These are phyloP conservation scores for Pangasius macronema DNA, from an alignment of 2,797 vertebrate genomes.

Conservation along the genomic window DNA sequence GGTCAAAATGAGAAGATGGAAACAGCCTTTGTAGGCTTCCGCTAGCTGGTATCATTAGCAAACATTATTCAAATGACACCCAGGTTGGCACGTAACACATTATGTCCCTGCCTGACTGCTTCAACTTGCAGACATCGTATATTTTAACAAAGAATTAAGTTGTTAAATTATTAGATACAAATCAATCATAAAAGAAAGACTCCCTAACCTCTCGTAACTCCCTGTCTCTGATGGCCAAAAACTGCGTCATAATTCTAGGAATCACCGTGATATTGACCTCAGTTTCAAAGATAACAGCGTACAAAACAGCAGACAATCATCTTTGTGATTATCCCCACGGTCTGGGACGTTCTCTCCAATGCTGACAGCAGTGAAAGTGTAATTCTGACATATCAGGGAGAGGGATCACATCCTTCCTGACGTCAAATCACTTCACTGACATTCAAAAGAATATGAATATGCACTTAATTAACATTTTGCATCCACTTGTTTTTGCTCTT, in stretches of 20 bases:
- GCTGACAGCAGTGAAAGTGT: not conserved
- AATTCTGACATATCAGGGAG: not conserved
- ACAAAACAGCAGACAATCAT: not conserved
- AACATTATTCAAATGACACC: not conserved
- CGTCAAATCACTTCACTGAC: not conserved
- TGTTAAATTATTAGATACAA: not conserved
- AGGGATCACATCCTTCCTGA: not conserved
- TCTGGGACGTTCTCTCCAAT: not conserved
- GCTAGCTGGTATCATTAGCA: not conserved
- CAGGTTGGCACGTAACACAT: not conserved
- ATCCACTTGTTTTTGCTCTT: not conserved
- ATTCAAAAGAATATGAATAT: not conserved
- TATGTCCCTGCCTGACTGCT: not conserved
- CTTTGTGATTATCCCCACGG: not conserved
- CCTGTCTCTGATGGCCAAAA: not conserved
- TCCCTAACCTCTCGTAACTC: not conserved
- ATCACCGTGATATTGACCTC: not conserved
- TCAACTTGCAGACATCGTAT: not conserved
- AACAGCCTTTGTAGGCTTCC: not conserved
- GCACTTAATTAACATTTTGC: not conserved
- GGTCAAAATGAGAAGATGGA: too few species aligned
- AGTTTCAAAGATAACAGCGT: not conserved
- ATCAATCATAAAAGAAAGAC: not conserved
- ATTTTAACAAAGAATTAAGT: not conserved
- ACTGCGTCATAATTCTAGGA: not conserved